Evolutionary conservation across 2,113 vertebrate genomes (phyloP).

Genomic region (Natator depressus): DNA sequence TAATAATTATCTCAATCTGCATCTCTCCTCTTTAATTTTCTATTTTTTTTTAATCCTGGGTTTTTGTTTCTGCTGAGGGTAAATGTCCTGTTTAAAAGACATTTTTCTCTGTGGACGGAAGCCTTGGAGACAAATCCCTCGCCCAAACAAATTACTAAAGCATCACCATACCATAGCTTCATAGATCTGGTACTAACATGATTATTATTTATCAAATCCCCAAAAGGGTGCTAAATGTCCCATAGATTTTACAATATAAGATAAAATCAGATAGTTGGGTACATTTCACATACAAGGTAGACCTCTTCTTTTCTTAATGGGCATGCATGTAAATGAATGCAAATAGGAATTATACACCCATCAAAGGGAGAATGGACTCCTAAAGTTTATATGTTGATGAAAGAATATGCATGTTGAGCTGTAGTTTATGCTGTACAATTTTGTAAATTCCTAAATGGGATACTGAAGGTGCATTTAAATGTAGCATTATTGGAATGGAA

Average conservation of each 20-base stretch:
- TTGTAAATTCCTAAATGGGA: not conserved
- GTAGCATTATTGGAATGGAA: not conserved
- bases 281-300: not conserved
- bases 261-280: not conserved
- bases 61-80: not conserved
- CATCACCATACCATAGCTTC: not conserved
- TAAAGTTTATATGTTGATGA: not conserved
- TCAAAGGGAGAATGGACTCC: not conserved
- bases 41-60: not conserved
- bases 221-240: not conserved
- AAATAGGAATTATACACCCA: not conserved
- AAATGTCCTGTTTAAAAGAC: not conserved
- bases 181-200: not conserved
- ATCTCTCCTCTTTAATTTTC: not conserved
- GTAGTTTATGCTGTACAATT: not conserved
- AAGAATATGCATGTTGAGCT: not conserved
- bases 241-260: not conserved
- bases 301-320: not conserved
- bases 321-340: not conserved
- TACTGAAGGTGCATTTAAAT: not conserved
- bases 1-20: not conserved
- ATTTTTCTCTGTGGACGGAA: not conserved
- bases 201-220: not conserved
- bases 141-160: too few relatives aligned
- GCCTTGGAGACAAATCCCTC: not conserved